phyloP scores from a whole-genome alignment of 2,888 invertebrate species.

The Hymenopus coronatus region DNA sequence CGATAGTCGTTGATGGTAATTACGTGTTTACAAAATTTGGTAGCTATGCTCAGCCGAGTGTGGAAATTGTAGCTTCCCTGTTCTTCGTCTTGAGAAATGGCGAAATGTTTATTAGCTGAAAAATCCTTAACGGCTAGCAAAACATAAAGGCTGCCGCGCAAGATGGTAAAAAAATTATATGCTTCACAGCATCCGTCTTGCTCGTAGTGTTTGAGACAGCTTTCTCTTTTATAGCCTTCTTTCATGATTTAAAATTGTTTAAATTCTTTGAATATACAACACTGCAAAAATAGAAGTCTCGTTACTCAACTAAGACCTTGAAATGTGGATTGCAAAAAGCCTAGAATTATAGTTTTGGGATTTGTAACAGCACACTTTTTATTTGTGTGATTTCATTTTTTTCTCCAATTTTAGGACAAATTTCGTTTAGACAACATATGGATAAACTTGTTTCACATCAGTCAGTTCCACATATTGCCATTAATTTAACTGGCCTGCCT shows the following conservation, averaged over 20 bases:
- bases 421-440: too few species aligned
- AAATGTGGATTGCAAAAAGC: too few species aligned
- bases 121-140: background rate
- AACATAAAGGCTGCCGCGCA: background rate
- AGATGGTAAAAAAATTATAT: background rate
- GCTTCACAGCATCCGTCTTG: background rate
- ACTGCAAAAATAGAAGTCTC: too few species aligned
- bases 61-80: background rate
- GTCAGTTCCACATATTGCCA: too few species aligned
- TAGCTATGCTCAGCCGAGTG: background rate
- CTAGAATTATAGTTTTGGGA: too few species aligned
- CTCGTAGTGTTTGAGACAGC: background rate
- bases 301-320: too few species aligned
- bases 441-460: too few species aligned
- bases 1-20: background rate
- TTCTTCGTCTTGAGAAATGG: background rate
- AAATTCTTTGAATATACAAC: too few species aligned
- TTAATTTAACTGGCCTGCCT: too few species aligned
- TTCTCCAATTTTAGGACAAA: too few species aligned
- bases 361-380: too few species aligned
- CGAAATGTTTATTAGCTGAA: background rate
- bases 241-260: background rate
- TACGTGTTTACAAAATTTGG: background rate
- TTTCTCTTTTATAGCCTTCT: background rate
- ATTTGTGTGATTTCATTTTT: too few species aligned